Evolutionary conservation across 2,113 vertebrate genomes (phyloP).

Genomic region (Gracilinanus agilis): DNA sequence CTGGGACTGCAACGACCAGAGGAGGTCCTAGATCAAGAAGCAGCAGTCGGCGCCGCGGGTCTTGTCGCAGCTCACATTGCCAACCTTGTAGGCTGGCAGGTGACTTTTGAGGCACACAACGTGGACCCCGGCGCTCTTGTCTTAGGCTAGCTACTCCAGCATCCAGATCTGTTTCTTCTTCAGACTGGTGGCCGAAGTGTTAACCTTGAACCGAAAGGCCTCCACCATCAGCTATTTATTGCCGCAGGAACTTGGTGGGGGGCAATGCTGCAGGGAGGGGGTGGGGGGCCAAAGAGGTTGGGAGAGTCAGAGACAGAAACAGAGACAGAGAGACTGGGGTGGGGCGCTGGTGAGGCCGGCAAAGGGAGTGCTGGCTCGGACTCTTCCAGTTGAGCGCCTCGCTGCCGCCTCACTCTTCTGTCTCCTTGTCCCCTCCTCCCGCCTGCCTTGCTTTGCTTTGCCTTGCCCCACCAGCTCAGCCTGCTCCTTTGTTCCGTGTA

Average conservation of each 20-base stretch:
- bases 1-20: conserved; percentile 98
- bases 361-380: neutral
- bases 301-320: too few relatives aligned
- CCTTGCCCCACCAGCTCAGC: conserved; percentile 79
- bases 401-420: neutral
- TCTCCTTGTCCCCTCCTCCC: neutral
- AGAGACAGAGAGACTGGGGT: too few relatives aligned
- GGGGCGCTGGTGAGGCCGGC: neutral
- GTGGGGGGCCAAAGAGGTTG: conserved; percentile 33
- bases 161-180: conserved; percentile 99
- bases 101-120: conserved; percentile 95
- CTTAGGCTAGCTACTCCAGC: conserved; percentile 91
- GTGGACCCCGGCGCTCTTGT: conserved; percentile 76
- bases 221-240: conserved; percentile 98
- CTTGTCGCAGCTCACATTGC: conserved; percentile 95
- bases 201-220: conserved; percentile 98
- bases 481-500: conserved; percentile 83
- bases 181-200: conserved; percentile 96
- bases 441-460: conserved; percentile 57
- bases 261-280: conserved; percentile 48
- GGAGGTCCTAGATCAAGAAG: conserved; percentile 95
- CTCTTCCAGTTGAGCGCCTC: neutral
- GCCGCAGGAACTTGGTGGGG: conserved; percentile 91
- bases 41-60: conserved; percentile 90
- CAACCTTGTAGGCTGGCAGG: conserved; percentile 96